Conservation (phyloP, 2,113 vertebrate genomes). For the Neopipo cinnamomea region DNA sequence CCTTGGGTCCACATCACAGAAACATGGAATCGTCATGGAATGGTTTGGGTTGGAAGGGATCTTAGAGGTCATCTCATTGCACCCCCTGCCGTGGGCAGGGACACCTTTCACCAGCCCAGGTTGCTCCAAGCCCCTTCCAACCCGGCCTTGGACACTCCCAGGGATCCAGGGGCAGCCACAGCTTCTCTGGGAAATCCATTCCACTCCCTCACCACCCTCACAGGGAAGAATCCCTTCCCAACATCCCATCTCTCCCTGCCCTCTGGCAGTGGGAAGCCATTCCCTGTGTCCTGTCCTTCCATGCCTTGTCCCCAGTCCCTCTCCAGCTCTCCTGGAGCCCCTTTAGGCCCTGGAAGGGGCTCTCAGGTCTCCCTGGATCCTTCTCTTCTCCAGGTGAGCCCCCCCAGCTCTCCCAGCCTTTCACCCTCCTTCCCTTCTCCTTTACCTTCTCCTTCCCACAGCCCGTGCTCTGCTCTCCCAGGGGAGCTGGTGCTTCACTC, state of each 20-base stretch:
- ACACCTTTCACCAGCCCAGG: too few relatives aligned
- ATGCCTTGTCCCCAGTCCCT: not conserved
- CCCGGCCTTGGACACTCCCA: too few relatives aligned
- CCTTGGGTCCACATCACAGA: not conserved
- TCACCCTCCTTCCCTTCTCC: not conserved
- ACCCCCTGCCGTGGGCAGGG: too few relatives aligned
- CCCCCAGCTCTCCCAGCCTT: not conserved
- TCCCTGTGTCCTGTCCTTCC: not conserved
- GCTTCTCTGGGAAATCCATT: too few relatives aligned
- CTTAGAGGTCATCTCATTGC: not conserved
- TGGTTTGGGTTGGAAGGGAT: not conserved
- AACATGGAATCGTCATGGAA: not conserved
- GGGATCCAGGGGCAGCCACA: too few relatives aligned
- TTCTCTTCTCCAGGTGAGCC: not conserved
- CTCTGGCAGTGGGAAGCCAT: not conserved
- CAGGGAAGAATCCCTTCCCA: not conserved
- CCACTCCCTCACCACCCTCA: not conserved
- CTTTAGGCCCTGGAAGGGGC: not conserved
- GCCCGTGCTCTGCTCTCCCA: not conserved
- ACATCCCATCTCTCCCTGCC: not conserved
- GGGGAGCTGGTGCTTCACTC: not conserved
- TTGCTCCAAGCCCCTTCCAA: too few relatives aligned
- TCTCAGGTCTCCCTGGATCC: not conserved
- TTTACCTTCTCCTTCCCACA: not conserved
- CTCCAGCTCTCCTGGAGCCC: not conserved